A percentile compares a stretch with the other conserved stretches of the same genome.
phyloP scores from a whole-genome alignment of 2,888 invertebrate species.

The Emmelina monodactyla region DNA sequence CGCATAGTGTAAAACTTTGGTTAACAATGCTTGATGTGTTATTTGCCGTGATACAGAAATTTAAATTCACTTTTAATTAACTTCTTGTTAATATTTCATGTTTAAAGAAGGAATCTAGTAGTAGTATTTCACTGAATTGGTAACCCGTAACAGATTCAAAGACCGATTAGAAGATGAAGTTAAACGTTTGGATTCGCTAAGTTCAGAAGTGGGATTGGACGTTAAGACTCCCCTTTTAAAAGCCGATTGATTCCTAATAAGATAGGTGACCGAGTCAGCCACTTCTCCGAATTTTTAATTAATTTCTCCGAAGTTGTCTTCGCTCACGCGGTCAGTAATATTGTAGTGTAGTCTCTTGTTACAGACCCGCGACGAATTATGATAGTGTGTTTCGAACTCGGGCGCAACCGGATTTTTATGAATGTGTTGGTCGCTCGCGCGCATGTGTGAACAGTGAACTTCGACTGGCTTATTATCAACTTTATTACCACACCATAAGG shows the following conservation, averaged over 20 bases:
- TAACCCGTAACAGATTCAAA: too few relatives aligned
- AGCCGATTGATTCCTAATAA: constrained; percentile 23
- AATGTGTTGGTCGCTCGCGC: constrained; percentile 5
- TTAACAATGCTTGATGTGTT: constrained; percentile 21
- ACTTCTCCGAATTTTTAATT: constrained; percentile 48
- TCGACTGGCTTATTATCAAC: constrained; percentile 18
- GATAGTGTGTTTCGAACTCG: constrained; percentile 29
- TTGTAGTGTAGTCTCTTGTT: constrained; percentile 36
- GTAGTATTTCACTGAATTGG: too few relatives aligned
- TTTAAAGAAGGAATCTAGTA: too few relatives aligned
- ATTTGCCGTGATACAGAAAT: constrained; percentile 13
- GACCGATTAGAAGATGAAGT: too few relatives aligned
- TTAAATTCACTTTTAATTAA: too few relatives aligned
- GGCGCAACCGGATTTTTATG: constrained; percentile 31
- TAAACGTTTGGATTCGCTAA: too few relatives aligned
- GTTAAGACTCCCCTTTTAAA: not conserved
- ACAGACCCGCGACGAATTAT: constrained; percentile 30
- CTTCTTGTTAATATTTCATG: too few relatives aligned
- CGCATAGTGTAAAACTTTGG: constrained; percentile 16
- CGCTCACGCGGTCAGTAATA: constrained; percentile 32
- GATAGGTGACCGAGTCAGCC: constrained; percentile 40
- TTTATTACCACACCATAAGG: constrained; percentile 17
- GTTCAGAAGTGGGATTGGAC: too few relatives aligned
- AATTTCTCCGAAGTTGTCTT: constrained; percentile 46
- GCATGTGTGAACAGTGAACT: constrained; percentile 24